Base-by-base conservation (phyloP, 2,113 vertebrate species). In the Grus americana region DNA sequence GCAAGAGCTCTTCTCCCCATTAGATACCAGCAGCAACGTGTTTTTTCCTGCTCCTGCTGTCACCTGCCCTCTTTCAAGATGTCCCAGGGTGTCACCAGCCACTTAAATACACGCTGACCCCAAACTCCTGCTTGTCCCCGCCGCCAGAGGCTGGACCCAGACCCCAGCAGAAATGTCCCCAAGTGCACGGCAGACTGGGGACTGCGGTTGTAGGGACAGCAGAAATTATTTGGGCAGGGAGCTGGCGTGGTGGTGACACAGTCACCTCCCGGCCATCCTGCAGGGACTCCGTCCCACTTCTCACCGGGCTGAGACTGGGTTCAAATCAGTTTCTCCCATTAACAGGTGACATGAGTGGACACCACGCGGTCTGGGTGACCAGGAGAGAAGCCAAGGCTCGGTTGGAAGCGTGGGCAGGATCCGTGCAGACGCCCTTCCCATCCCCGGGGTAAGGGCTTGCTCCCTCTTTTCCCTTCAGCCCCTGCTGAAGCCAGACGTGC, bases 221-320 rank as follows among this genome's bases (percentile, higher is more conserved):
- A 70, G 78, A 8, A 32, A 27, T 23, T 11, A 38, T 11, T 2
- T 1, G 4, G 38, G 46, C 49, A 6, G 44, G 15, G 36, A 20
- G 14, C 8, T 8, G 50, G 52, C 12, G 0, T 1, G 15, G 5
- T 3, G 68, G 65, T 57, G 76, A 26, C 49, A 14, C 5, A 0
- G 40, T 24, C 76, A 59, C 57, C 16, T 50, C 72, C 42, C 1
- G 1, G 18, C 26, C 26, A 2, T 7, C 66, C 66, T 5, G 0
- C 1, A 9, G 67, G 49, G 34, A 8, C 18, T 7, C 7, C 0
- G 5, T n/a, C 21, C 38, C 1, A 0, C 19, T 7, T 9, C 55
- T 73, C 32, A 6, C 57, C 0, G 2, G 36, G 36, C 63, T 38
- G 47, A 24, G 26, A 15, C 17, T 2, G 40, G 89, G 40, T 86